Evolutionary conservation across 2,888 invertebrate genomes (phyloP), one percentile per base, ranked within the genome.

Genomic region (Clitarchus hookeri): DNA sequence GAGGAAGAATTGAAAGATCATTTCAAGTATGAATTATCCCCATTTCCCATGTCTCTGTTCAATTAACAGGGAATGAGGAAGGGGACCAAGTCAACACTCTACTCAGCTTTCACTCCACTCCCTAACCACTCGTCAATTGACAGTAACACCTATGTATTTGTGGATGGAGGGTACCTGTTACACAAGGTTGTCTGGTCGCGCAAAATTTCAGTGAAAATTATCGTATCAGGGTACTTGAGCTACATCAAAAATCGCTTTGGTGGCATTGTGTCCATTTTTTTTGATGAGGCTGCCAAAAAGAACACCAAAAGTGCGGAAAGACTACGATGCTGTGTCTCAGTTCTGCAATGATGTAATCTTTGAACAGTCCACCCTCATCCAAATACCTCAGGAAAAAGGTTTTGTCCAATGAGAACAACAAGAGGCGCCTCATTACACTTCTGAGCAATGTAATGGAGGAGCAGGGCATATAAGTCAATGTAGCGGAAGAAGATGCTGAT

Each of bases 1-100:
- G 36, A 27, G 23, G 12, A 80, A 23, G 27, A 80, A 25, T 80
- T 80, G 23, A 11, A 80, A 23, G 80, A 80, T 27, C 0, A 36
- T 23, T 80, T 80, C 80, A 80, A 80, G 44, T 80, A 80, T 80
- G 80, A 80, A 23, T 44, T 80, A 26, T 25, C 80, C 44, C 80
- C 80, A 36, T 80, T 36, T 26, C 12, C 80, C 16, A 80, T 80
- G 80, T 80, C 80, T 19, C 27, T 80, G 13, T 80, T 80, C 44
- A 36, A 27, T 36, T 25, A 8, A 80, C 25, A 80, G 36, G 80
- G 80, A 12, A 80, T 26, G 80, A 25, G 80, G 16, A 80, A 80
- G 80, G 26, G 80, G 16, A 80, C 80, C n/a, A 80, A 80, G 25
- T 80, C 80, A 11, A 36, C 80, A 25, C 27, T 80, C 26, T 80